Evolutionary conservation across 2,797 vertebrate species (phyloP).

Genomic region (Agapornis canus): DNA sequence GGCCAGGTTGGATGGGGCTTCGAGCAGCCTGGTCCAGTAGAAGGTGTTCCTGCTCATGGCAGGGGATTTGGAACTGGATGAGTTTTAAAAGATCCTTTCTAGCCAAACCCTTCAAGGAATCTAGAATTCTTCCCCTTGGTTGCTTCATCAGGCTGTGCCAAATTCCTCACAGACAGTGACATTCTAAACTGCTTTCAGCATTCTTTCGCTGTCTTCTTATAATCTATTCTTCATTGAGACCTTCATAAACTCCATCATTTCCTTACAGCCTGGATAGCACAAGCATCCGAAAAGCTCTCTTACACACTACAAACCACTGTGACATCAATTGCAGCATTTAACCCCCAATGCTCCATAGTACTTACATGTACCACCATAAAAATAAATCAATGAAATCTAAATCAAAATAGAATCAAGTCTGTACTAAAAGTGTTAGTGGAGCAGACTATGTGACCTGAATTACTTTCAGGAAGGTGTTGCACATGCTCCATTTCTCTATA

Average conservation of each 20-base stretch:
- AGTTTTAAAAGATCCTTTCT: background rate
- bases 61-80: too few relatives aligned
- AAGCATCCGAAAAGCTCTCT: background rate
- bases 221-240: fast-evolving
- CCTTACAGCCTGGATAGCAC: fast-evolving
- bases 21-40: background rate
- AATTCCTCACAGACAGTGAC: background rate
- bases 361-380: background rate
- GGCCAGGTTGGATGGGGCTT: background rate
- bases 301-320: fast-evolving
- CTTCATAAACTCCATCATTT: fast-evolving
- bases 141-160: background rate
- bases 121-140: background rate
- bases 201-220: fast-evolving
- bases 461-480: background rate
- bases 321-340: fast-evolving
- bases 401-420: fast-evolving
- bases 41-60: background rate
- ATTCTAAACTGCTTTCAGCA: fast-evolving
- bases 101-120: background rate
- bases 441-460: fast-evolving
- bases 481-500: background rate
- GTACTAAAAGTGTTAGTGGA: fast-evolving
- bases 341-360: background rate
- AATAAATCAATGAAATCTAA: background rate